phyloP scores from a whole-genome alignment of 2,113 vertebrate genomes.

The Excalfactoria chinensis region DNA sequence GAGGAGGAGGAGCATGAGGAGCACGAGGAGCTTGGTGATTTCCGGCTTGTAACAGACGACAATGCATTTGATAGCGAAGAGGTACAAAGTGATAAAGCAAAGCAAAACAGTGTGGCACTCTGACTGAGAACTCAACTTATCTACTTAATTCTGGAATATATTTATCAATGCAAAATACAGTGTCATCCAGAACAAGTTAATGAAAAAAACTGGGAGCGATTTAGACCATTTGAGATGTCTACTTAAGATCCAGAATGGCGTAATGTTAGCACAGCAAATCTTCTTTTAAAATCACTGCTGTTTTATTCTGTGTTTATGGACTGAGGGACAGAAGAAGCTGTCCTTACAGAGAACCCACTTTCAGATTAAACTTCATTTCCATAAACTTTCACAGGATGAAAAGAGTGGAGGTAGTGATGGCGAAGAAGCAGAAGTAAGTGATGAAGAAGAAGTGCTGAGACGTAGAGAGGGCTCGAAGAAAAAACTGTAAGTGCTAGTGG shows the following conservation, averaged over 20 bases:
- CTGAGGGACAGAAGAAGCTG: not conserved
- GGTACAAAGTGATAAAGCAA: constrained; percentile 68
- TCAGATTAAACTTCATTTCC: not conserved
- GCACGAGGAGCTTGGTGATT: constrained; percentile 88
- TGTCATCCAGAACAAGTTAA: not conserved
- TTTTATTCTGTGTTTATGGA: not conserved
- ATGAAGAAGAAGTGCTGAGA: constrained; percentile 84
- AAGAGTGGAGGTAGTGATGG: constrained; percentile 54
- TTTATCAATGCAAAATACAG: not conserved
- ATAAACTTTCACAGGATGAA: constrained; percentile 56
- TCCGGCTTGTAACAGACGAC: constrained; percentile 87
- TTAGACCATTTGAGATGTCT: not conserved
- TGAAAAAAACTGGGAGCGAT: not conserved
- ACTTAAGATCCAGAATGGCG: not conserved
- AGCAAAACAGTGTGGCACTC: not conserved
- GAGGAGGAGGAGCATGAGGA: constrained; percentile 79
- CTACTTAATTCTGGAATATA: not conserved
- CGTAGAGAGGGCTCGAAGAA: constrained; percentile 73
- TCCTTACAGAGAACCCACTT: not conserved
- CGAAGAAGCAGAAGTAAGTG: constrained; percentile 44
- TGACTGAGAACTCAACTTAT: not conserved
- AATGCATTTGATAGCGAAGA: constrained; percentile 83
- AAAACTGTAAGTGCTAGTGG: constrained; percentile 83
- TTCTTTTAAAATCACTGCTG: not conserved
- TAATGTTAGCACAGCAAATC: not conserved